Conservation (phyloP, 2,888 invertebrate genomes). For the Candidula unifasciata region DNA sequence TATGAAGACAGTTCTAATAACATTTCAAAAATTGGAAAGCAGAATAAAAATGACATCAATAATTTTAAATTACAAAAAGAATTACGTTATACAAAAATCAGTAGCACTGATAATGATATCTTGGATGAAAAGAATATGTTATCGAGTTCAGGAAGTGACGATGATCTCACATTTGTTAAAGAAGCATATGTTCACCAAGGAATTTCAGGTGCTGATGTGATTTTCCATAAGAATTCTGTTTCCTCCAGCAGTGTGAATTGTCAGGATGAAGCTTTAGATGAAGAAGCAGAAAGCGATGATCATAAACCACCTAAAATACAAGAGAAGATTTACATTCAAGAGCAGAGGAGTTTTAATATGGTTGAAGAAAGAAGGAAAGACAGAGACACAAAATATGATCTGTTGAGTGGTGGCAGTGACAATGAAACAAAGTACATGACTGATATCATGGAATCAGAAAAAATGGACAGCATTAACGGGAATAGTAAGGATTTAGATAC, state of each 20-base stretch:
- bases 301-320: background rate
- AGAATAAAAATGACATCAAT: background rate
- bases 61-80: background rate
- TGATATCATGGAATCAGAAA: slow-evolving; percentile 4
- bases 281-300: background rate
- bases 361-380: background rate
- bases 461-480: background rate
- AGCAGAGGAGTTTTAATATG: too few species aligned
- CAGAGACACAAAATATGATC: background rate
- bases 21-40: background rate
- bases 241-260: background rate
- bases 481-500: background rate
- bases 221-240: background rate
- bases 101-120: too few species aligned
- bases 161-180: slow-evolving; percentile 12
- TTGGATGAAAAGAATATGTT: background rate
- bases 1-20: background rate
- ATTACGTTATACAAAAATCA: background rate
- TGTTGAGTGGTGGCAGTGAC: background rate
- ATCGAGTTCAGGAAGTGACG: background rate
- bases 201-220: background rate
- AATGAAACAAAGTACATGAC: background rate
- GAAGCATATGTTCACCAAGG: background rate
- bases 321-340: background rate
- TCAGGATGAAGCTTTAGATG: slow-evolving; percentile 1